Base-by-base conservation (phyloP, 1,140 invertebrate species). In the Pseudomyrmex flavicornis region DNA sequence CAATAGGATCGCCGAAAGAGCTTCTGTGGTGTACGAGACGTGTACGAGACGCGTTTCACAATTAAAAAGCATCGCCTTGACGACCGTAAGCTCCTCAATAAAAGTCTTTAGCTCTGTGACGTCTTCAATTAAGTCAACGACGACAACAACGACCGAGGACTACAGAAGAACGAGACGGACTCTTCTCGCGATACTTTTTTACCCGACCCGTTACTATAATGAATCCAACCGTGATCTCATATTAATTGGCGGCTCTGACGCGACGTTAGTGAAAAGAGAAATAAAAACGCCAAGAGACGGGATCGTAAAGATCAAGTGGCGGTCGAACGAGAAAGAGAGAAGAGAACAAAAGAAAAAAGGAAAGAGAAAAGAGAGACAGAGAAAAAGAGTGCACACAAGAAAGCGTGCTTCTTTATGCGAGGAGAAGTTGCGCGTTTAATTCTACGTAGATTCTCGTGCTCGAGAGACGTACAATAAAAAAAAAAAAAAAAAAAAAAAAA, bases 341-440 rank as follows among this genome's bases (percentile, higher is more conserved):
- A n/a, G n/a, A 22, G 35, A 35, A 1, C 12, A n/a, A 17, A 26
- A 7, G 1, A 13, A 54, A 22, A 0, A 2, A 2, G 10, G 52
- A 54, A 35, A 1, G 17, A n/a, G 10, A 26, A 7, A 1, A 13
- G 61, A 22, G 59, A 0, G 7, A 2, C 12, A 22, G 54, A 10
- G 65, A 26, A 3, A 44, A 44, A 70, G 46, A 70, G 46, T 48
- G 46, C 58, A 70, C 56, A 66, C 76, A 54, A 59, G 76, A 17
- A 59, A 72, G 59, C 46, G 44, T 54, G 66, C 54, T 72, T 56
- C 66, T 59, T 70, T 66, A 85, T 82, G 63, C 76, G 68, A 83
- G 70, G 65, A 87, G 72, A 87, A 77, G 85, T 65, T 63, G 73
- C 65, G 22, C 46, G n/a, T 56, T 76, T 85, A 74, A 59, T 79